These are phyloP conservation scores for Aricia artaxerxes DNA, from an alignment of 2,888 invertebrate species.

Conservation along the genomic window DNA sequence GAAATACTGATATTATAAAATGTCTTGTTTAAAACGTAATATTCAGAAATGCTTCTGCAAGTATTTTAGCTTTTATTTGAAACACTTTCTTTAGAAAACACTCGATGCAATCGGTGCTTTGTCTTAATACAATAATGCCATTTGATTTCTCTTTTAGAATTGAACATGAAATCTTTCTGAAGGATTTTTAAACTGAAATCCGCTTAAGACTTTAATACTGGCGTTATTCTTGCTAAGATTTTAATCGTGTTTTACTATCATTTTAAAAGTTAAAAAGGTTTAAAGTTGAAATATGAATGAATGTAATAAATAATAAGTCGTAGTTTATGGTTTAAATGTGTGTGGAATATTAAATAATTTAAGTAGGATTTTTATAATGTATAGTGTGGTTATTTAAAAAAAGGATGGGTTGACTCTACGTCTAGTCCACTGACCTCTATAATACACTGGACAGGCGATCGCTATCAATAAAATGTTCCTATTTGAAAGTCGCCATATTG, in stretches of 20 bases:
- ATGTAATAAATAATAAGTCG: too few relatives aligned
- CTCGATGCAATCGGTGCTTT: neutral
- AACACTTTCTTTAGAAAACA: neutral
- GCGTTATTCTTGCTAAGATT: slow-evolving; percentile 15
- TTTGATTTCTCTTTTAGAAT: slow-evolving; percentile 11
- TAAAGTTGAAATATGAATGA: neutral
- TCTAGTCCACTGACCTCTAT: too few relatives aligned
- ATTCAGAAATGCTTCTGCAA: neutral
- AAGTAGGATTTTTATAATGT: too few relatives aligned
- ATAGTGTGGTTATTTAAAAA: too few relatives aligned
- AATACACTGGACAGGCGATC: too few relatives aligned
- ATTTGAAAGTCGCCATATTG: too few relatives aligned
- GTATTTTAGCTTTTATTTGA: neutral
- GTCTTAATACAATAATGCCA: slow-evolving; percentile 19
- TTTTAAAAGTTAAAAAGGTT: neutral
- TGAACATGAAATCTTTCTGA: slow-evolving; percentile 9
- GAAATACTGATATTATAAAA: too few relatives aligned
- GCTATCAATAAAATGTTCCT: too few relatives aligned
- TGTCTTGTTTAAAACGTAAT: too few relatives aligned
- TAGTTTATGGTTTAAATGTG: neutral
- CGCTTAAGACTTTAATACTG: slow-evolving; percentile 8
- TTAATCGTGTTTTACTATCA: slow-evolving; percentile 12
- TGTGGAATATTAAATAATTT: too few relatives aligned
- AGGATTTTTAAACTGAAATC: slow-evolving; percentile 16
- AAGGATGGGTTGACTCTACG: too few relatives aligned